A percentile compares a stretch with the other conserved stretches of the same genome.
Evolutionary conservation across 2,113 vertebrate species (phyloP).

Genomic region (Pteropus alecto): DNA sequence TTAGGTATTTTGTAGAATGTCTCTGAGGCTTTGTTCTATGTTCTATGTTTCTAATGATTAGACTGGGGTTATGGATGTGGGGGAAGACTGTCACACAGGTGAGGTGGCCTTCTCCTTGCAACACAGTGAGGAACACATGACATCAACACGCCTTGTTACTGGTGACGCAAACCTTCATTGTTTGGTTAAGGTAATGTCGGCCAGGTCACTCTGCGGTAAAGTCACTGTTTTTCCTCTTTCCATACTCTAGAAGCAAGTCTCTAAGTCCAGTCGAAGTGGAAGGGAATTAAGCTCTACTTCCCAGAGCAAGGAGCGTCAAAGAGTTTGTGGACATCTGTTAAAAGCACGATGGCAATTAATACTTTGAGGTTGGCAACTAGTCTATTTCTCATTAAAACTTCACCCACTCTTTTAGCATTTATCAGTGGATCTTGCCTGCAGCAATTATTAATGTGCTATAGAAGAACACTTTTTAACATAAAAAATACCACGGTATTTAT

Average conservation of each 20-base stretch:
- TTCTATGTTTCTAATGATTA: neutral
- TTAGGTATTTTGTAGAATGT: neutral
- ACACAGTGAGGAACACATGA: neutral
- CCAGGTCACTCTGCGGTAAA: neutral
- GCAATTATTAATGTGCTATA: neutral
- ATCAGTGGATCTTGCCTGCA: neutral
- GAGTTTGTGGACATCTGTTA: neutral
- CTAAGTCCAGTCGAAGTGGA: neutral
- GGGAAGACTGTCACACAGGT: neutral
- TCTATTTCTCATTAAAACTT: constrained; percentile 5
- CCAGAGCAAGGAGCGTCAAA: neutral
- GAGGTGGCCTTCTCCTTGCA: neutral
- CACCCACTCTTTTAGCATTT: neutral
- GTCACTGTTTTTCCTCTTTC: neutral
- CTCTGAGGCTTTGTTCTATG: neutral
- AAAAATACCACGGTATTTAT: neutral
- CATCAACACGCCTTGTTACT: neutral
- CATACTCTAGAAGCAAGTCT: neutral
- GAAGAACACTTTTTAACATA: neutral
- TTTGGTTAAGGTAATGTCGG: neutral
- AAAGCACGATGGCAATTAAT: neutral
- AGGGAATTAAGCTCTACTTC: neutral
- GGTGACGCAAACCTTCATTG: neutral
- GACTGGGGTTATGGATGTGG: neutral
- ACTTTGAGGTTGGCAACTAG: neutral